These are phyloP conservation scores for Apis dorsata DNA, from an alignment of 1,140 invertebrate species.

Conservation along the genomic window DNA sequence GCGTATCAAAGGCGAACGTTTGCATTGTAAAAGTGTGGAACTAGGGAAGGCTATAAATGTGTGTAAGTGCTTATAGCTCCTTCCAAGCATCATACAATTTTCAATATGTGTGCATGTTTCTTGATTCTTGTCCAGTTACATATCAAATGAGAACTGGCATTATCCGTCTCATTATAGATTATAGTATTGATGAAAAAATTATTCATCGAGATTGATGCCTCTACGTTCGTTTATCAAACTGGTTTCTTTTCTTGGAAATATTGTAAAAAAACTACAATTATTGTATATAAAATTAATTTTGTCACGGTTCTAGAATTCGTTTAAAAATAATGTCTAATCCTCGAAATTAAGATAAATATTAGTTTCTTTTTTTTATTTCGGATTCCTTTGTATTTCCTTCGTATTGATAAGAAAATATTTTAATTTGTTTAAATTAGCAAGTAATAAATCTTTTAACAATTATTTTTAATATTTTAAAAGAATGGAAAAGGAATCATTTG, in stretches of 20 bases:
- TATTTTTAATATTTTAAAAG: too few species aligned
- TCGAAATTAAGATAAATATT: too few species aligned
- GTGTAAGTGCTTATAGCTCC: not conserved
- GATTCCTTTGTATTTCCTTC: too few species aligned
- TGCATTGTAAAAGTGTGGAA: not conserved
- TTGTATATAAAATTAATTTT: too few species aligned
- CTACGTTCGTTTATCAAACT: not conserved
- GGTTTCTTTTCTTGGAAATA: not conserved
- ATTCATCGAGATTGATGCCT: not conserved
- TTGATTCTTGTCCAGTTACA: conserved; percentile 1
- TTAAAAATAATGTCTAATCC: too few species aligned
- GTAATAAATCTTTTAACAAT: too few species aligned
- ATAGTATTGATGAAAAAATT: not conserved
- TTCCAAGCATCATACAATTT: not conserved
- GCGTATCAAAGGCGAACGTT: not conserved
- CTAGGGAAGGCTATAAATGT: not conserved
- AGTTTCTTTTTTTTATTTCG: too few species aligned
- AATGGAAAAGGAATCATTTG: too few species aligned
- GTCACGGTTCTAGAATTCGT: too few species aligned
- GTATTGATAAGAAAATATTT: too few species aligned
- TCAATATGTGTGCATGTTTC: not conserved
- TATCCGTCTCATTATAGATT: not conserved
- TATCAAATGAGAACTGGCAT: not conserved
- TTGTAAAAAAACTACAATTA: not conserved
- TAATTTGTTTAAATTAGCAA: too few species aligned